Conservation (phyloP, 2,888 invertebrate genomes). For the Aromia moschata region DNA sequence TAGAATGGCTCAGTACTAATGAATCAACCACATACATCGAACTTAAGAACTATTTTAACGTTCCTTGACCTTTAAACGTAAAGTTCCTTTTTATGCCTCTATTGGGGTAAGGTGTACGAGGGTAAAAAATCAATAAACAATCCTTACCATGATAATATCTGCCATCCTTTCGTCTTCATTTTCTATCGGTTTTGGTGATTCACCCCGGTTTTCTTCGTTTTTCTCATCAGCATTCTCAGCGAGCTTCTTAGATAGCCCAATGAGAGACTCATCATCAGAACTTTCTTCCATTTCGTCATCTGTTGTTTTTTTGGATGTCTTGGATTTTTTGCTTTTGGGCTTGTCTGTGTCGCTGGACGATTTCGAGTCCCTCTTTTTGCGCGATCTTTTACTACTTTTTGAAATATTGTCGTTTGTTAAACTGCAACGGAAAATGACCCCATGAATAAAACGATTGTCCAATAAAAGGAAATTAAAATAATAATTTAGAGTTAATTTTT, state of each 20-base stretch:
- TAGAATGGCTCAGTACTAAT: too few species aligned
- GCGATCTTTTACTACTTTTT: conserved; percentile 30
- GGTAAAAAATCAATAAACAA: too few species aligned
- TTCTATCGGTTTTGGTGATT: conserved; percentile 26
- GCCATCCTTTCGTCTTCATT: conserved; percentile 26
- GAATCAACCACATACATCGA: too few species aligned
- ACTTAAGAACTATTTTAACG: too few species aligned
- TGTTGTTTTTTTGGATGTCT: conserved; percentile 32
- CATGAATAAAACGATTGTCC: too few species aligned
- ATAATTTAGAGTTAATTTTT: too few species aligned
- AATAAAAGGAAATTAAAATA: too few species aligned
- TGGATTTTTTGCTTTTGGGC: conserved; percentile 39
- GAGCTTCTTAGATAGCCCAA: conserved; percentile 10
- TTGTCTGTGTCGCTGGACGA: conserved; percentile 40
- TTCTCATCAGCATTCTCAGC: conserved; percentile 55
- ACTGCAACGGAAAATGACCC: not conserved
- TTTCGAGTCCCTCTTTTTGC: conserved; percentile 20
- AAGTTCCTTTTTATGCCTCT: too few species aligned
- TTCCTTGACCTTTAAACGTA: too few species aligned
- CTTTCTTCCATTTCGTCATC: conserved; percentile 24
- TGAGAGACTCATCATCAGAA: conserved; percentile 25
- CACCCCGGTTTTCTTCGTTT: conserved; percentile 35
- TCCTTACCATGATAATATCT: conserved; percentile 20
- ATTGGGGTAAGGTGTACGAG: too few species aligned
- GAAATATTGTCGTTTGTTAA: conserved; percentile 8